A percentile compares a stretch with the other conserved stretches of the same genome.
Conservation (phyloP, 2,888 invertebrate species). For the Anorthoa munda region DNA sequence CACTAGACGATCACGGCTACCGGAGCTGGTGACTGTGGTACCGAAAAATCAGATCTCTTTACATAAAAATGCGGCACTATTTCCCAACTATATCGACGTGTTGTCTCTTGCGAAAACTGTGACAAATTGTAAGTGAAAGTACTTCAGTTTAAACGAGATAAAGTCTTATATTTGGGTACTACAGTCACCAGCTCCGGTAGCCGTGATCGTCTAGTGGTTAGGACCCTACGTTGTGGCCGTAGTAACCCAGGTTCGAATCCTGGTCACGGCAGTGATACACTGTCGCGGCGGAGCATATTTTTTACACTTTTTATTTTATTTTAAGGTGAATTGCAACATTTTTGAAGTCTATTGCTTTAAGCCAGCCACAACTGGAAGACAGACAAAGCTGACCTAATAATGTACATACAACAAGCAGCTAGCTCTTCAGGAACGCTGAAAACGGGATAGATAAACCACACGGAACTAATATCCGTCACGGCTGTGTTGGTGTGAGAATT, state of each 20-base stretch:
- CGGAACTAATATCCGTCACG: conserved; percentile 71
- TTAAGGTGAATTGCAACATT: too few relatives aligned
- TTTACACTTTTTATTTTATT: too few relatives aligned
- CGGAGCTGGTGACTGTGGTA: conserved; percentile 69
- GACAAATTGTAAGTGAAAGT: conserved; percentile 28
- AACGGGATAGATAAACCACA: too few relatives aligned
- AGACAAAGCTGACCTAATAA: too few relatives aligned
- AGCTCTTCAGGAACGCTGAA: too few relatives aligned
- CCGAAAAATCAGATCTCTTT: conserved; percentile 9
- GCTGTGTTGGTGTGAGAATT: too few relatives aligned
- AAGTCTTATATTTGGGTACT: not conserved
- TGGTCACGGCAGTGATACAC: conserved; percentile 81
- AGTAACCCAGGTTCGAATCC: conserved; percentile 95
- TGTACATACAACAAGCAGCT: too few relatives aligned
- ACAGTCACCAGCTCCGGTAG: conserved; percentile 72
- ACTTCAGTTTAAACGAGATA: conserved; percentile 21
- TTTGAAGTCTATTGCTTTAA: too few relatives aligned
- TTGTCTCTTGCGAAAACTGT: conserved; percentile 11
- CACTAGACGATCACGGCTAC: conserved; percentile 80
- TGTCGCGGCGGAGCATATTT: conserved; percentile 63
- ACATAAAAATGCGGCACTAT: not conserved
- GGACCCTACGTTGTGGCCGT: conserved; percentile 95
- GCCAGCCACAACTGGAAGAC: too few relatives aligned
- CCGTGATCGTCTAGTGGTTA: conserved; percentile 88
- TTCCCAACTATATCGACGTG: not conserved